Percentiles rank a stretch among this genome's conserved stretches.
Conservation (phyloP, 2,797 vertebrate genomes). For the Sebastes glaucus region DNA sequence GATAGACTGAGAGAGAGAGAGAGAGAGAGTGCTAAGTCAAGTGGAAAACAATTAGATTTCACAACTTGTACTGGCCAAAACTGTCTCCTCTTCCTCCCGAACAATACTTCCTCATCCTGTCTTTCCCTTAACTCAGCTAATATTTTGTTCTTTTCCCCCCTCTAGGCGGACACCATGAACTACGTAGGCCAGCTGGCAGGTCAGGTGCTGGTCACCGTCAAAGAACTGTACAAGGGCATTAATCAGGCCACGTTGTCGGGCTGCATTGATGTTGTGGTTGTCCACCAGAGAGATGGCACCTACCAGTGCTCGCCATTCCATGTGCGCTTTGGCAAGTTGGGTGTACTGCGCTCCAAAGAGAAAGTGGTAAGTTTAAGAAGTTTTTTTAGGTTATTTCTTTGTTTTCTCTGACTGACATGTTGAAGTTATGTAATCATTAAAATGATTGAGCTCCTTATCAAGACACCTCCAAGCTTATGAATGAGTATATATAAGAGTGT, state of each 20-base stretch:
- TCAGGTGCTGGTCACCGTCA: slow-evolving; percentile 96
- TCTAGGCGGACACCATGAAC: slow-evolving; percentile 95
- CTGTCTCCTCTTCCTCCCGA: background rate
- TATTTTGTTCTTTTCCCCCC: background rate
- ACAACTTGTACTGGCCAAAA: background rate
- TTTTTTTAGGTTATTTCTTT: background rate
- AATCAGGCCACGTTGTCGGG: slow-evolving; percentile 97
- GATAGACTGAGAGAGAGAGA: background rate
- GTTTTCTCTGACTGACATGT: background rate
- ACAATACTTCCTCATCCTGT: background rate
- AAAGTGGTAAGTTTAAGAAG: slow-evolving; percentile 90
- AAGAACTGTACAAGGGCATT: slow-evolving; percentile 97
- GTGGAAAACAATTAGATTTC: background rate
- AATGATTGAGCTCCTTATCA: background rate
- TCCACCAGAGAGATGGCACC: slow-evolving; percentile 92
- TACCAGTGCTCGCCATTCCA: slow-evolving; percentile 98
- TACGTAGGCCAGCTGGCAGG: slow-evolving; percentile 98
- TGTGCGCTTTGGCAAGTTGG: slow-evolving; percentile 96
- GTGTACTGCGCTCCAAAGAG: slow-evolving; percentile 96
- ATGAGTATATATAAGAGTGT: background rate
- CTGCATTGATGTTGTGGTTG: slow-evolving; percentile 97
- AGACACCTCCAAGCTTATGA: background rate
- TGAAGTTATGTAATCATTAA: background rate
- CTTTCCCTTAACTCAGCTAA: slow-evolving; percentile 1
- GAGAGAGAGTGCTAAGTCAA: background rate